Evolutionary conservation across 23 tunicate genomes (phyloP).

Genomic region (Ciona savignyi): DNA sequence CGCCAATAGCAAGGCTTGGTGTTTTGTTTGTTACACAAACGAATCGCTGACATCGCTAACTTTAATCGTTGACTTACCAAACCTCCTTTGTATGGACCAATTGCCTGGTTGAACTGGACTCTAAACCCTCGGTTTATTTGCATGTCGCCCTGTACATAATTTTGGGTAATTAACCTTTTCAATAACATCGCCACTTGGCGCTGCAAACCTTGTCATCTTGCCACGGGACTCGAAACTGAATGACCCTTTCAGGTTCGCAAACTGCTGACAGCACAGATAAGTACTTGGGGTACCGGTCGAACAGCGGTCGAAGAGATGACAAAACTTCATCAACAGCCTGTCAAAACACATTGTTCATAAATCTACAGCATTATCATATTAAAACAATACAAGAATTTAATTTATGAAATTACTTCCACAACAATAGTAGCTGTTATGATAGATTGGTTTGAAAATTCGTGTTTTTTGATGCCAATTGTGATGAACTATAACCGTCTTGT

Average conservation of each 20-base stretch:
- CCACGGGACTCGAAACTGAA: conserved; percentile 99
- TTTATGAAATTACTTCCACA: background rate
- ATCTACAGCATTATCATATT: no score
- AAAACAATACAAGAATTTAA: no score
- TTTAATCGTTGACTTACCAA: conserved; percentile 46
- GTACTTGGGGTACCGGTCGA: conserved; percentile 89
- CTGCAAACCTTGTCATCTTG: conserved; percentile 78
- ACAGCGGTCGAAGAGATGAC: conserved; percentile 82
- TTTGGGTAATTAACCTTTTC: background rate
- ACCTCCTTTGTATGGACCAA: conserved; percentile 99
- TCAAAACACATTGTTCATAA: conserved; percentile 4
- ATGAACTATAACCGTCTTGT: no score
- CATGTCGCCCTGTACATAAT: conserved; percentile 84
- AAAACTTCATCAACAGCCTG: conserved; percentile 98
- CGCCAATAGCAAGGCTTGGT: no score
- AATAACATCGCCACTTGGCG: background rate
- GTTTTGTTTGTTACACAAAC: no score
- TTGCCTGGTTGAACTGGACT: conserved; percentile 98
- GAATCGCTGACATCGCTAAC: no score
- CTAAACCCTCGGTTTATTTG: conserved; percentile 97
- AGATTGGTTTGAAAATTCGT: no score
- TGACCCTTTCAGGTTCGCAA: conserved; percentile 89
- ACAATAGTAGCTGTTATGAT: no score
- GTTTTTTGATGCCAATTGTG: no score
- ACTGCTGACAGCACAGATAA: conserved; percentile 71